These are phyloP conservation scores for Dendrolimus punctatus DNA, from an alignment of 1,140 invertebrate genomes.

Conservation along the genomic window DNA sequence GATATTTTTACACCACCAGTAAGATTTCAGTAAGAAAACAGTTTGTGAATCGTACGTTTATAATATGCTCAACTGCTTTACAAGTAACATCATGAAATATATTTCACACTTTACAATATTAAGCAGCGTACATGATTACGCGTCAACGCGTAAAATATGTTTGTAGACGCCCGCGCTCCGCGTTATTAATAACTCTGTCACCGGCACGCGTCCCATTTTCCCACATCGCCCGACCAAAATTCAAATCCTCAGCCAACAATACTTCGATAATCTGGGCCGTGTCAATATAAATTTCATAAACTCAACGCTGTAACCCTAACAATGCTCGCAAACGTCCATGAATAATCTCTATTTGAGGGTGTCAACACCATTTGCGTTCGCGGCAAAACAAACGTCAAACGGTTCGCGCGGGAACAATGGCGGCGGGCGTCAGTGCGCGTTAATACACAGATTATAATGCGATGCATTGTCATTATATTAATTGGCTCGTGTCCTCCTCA, in stretches of 20 bases:
- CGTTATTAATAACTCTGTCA: constrained; percentile 63
- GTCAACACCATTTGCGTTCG: constrained; percentile 64
- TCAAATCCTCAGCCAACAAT: constrained; percentile 55
- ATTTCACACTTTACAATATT: no score
- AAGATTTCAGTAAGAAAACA: no score
- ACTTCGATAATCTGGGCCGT: constrained; percentile 61
- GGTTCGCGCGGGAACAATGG: constrained; percentile 44
- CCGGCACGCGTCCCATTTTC: constrained; percentile 70
- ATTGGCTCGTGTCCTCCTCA: constrained; percentile 30
- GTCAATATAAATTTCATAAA: constrained; percentile 71
- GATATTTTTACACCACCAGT: no score
- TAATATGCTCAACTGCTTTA: no score
- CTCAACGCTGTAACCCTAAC: constrained; percentile 50
- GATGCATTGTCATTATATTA: constrained; percentile 42
- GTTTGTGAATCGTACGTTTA: no score
- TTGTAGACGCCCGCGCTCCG: constrained; percentile 18
- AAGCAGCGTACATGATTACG: background rate
- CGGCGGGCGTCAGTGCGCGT: constrained; percentile 22
- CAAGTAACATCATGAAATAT: no score
- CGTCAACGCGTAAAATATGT: background rate
- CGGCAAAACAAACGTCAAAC: constrained; percentile 63
- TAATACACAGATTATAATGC: constrained; percentile 44
- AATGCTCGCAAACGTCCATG: constrained; percentile 64
- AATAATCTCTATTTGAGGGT: constrained; percentile 69
- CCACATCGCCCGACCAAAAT: constrained; percentile 53